These are phyloP conservation scores for Willisornis vidua DNA, from an alignment of 2,113 vertebrate species.

Conservation along the genomic window DNA sequence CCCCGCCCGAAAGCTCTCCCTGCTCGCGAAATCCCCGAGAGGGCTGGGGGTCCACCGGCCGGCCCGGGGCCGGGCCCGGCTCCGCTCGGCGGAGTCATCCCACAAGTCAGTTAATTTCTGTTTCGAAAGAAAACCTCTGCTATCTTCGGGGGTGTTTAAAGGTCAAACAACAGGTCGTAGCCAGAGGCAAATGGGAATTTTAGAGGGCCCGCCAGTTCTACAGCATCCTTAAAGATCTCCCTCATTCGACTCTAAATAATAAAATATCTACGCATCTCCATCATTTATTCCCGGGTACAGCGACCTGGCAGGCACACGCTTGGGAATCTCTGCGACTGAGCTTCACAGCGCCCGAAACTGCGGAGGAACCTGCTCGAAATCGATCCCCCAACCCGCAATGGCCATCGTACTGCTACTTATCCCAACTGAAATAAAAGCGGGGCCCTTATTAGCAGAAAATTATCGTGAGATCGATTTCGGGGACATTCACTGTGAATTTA, in stretches of 20 bases:
- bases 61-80: not conserved
- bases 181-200: conserved; percentile 10
- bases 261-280: not conserved
- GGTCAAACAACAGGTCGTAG: conserved; percentile 20
- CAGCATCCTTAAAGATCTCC: not conserved
- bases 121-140: not conserved
- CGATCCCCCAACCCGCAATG: not conserved
- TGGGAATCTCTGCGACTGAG: not conserved
- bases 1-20: not conserved
- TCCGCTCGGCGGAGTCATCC: not conserved
- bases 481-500: not conserved
- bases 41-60: not conserved
- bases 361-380: not conserved
- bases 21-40: not conserved
- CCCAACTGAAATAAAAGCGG: not conserved
- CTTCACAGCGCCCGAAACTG: not conserved
- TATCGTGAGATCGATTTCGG: not conserved
- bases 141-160: conserved; percentile 11
- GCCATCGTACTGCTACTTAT: not conserved
- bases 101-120: not conserved
- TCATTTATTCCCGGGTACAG: not conserved
- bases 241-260: not conserved
- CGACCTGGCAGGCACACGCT: not conserved
- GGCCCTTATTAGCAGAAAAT: not conserved
- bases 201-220: not conserved